phyloP scores from a whole-genome alignment of 2,113 vertebrate species.

The Gymnocephalus cernua region DNA sequence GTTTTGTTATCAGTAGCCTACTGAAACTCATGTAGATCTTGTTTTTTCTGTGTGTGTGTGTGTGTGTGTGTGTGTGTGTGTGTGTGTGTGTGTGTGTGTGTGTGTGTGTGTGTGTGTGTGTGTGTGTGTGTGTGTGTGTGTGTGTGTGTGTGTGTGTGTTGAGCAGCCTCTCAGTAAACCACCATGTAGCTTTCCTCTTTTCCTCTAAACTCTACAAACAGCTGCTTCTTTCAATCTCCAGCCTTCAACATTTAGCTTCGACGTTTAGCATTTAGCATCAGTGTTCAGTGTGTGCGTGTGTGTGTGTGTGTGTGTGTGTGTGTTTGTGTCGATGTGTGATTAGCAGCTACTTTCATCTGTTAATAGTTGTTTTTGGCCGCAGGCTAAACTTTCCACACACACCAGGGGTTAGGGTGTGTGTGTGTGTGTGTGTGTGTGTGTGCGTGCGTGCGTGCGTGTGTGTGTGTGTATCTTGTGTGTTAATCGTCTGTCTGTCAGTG shows the following conservation, averaged over 20 bases:
- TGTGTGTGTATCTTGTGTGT: conserved; percentile 24
- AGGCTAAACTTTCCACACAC: conserved; percentile 58
- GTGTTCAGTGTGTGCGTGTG: conserved; percentile 8
- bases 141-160: conserved; percentile 3
- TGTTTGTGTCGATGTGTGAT: conserved; percentile 43
- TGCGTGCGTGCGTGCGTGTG: conserved; percentile 25
- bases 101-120: neutral
- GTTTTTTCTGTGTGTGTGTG: no score
- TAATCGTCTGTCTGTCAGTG: conserved; percentile 30
- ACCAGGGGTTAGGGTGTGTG: conserved; percentile 14
- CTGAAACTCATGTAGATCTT: no score
- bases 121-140: neutral
- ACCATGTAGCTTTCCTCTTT: conserved; percentile 23
- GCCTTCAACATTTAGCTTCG: conserved; percentile 71
- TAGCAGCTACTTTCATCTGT: conserved; percentile 73
- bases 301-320: conserved; percentile 24
- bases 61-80: no score
- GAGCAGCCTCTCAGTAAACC: conserved; percentile 15
- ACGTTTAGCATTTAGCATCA: conserved; percentile 64
- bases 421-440: conserved; percentile 31
- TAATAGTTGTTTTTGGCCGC: conserved; percentile 74
- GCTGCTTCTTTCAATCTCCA: conserved; percentile 64
- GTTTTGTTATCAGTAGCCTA: no score
- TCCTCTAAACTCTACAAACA: conserved; percentile 67
- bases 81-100: no score